These are phyloP conservation scores for Crax fasciolata DNA, from an alignment of 2,797 vertebrate genomes.

Conservation along the genomic window DNA sequence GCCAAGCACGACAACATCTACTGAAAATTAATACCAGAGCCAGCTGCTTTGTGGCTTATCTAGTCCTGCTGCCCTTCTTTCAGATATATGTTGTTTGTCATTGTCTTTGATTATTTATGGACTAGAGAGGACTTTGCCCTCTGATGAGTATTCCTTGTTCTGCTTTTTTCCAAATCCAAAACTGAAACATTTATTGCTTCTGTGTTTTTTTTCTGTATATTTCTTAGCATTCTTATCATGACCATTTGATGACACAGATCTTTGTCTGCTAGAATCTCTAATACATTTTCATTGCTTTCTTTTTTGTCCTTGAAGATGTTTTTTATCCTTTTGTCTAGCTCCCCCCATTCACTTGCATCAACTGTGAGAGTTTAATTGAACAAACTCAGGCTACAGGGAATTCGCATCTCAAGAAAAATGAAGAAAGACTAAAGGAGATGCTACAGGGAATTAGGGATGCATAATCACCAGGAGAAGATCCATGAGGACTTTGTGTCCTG, in stretches of 20 bases:
- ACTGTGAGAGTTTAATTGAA: not conserved
- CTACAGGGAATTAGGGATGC: not conserved
- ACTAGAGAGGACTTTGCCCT: conserved; percentile 12
- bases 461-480: not conserved
- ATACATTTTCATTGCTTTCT: not conserved
- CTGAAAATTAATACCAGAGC: conserved; percentile 1
- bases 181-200: not conserved
- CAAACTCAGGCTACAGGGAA: not conserved
- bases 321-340: not conserved
- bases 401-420: not conserved
- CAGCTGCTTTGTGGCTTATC: conserved; percentile 33
- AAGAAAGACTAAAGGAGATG: not conserved
- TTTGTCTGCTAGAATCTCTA: not conserved
- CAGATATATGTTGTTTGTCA: not conserved
- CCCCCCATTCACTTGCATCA: not conserved
- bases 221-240: not conserved
- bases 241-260: not conserved
- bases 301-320: not conserved
- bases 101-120: conserved; percentile 15
- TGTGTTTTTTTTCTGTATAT: fast-evolving
- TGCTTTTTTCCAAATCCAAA: not conserved
- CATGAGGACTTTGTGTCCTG: not conserved
- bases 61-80: not conserved
- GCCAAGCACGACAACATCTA: not conserved
- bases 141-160: not conserved